Evolutionary conservation across 92 coral and sea anemone species (phyloP).

Genomic region (Virgularia gustaviana): DNA sequence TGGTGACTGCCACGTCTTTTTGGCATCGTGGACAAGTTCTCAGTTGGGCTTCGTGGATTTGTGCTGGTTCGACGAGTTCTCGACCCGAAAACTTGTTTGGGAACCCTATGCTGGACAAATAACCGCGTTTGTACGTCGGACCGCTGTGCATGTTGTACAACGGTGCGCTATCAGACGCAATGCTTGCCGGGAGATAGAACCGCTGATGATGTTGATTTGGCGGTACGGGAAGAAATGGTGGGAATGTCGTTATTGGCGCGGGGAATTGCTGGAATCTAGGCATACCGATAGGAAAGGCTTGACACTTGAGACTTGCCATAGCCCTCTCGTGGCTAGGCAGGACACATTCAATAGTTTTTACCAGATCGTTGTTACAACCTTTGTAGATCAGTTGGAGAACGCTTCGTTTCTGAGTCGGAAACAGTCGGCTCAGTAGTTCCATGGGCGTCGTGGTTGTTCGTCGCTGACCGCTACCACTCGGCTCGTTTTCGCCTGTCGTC

Average conservation of each 20-base stretch:
- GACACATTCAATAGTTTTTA: constrained; percentile 83
- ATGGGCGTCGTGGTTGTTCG: constrained; percentile 50
- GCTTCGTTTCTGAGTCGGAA: constrained; percentile 86
- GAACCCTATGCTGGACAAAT: constrained; percentile 1
- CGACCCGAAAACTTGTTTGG: constrained; percentile 12
- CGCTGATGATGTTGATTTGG: constrained; percentile 29
- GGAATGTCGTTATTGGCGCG: not conserved
- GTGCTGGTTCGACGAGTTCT: constrained; percentile 6
- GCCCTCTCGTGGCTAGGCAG: constrained; percentile 97
- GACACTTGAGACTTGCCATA: constrained; percentile 40
- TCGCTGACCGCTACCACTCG: constrained; percentile 6
- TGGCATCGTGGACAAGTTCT: constrained; percentile 29
- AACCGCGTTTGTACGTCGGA: constrained; percentile 17
- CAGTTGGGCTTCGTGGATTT: constrained; percentile 10
- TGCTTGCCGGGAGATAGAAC: constrained; percentile 24
- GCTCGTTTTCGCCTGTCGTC: not conserved
- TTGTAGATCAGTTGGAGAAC: constrained; percentile 86
- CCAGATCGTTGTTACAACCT: constrained; percentile 86
- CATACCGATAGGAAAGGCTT: constrained; percentile 4
- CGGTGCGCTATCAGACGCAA: constrained; percentile 17
- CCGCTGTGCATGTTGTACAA: constrained; percentile 26
- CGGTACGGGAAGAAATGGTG: constrained; percentile 19
- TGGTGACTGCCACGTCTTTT: constrained; percentile 23
- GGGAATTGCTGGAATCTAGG: constrained; percentile 31
- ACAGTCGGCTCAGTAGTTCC: constrained; percentile 79